Percentiles rank a stretch among this genome's conserved stretches.
These are phyloP conservation scores for Panagrolaimus sp. DNA, from an alignment of 1,140 invertebrate species.

Conservation along the genomic window DNA sequence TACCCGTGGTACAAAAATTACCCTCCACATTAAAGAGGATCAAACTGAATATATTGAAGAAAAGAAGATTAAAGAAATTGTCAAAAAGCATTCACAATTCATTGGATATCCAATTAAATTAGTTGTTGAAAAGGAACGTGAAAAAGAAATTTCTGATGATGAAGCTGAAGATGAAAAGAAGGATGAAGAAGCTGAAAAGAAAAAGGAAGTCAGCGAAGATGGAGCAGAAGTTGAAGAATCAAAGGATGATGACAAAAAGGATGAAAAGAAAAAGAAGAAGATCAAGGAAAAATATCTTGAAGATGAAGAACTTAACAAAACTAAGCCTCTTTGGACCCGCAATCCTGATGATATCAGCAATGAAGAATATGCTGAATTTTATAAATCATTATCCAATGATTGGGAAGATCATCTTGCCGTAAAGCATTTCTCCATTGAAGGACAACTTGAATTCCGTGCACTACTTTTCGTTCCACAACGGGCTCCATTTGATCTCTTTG, in stretches of 20 bases:
- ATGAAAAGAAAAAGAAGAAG: constrained; percentile 87
- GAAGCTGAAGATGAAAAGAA: constrained; percentile 69
- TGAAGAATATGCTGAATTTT: constrained; percentile 98
- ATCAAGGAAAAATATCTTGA: constrained; percentile 89
- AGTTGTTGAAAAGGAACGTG: constrained; percentile 79
- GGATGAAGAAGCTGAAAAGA: constrained; percentile 61
- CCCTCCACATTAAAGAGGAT: constrained; percentile 82
- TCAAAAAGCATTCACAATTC: constrained; percentile 98
- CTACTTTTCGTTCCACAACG: constrained; percentile 86
- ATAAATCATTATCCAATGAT: constrained; percentile 94
- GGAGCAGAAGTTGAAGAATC: constrained; percentile 68
- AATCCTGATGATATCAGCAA: constrained; percentile 94
- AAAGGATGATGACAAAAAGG: constrained; percentile 68
- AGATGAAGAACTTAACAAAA: constrained; percentile 97
- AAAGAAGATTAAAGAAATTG: constrained; percentile 85
- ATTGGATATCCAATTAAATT: constrained; percentile 98
- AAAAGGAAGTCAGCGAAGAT: constrained; percentile 58
- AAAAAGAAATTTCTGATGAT: constrained; percentile 69
- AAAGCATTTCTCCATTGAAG: constrained; percentile 97
- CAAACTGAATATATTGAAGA: constrained; percentile 85
- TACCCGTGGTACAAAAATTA: constrained; percentile 79
- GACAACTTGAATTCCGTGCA: constrained; percentile 92
- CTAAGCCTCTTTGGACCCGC: constrained; percentile 96
- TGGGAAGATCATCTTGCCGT: constrained; percentile 98
- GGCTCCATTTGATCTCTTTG: constrained; percentile 93